phyloP scores from a whole-genome alignment of 2,113 vertebrate genomes.

The Dromas ardeola region DNA sequence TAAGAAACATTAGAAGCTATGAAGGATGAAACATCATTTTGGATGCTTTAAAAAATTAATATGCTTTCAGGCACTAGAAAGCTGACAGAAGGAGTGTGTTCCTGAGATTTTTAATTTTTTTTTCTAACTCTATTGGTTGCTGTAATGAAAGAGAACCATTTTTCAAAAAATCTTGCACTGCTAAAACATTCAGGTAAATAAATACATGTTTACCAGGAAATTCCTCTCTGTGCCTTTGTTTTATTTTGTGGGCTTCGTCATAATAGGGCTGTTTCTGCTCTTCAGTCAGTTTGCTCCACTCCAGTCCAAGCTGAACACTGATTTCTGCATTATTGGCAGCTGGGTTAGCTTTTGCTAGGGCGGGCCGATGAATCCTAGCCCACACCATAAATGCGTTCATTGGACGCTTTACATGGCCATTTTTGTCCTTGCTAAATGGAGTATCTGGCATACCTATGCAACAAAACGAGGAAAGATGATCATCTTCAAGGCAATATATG shows the following conservation, averaged over 20 bases:
- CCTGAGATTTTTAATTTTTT: background rate
- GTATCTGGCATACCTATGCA: slow-evolving; percentile 75
- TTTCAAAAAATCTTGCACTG: background rate
- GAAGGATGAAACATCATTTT: background rate
- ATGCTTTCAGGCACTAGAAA: background rate
- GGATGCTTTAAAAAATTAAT: background rate
- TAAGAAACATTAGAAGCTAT: background rate
- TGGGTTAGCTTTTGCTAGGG: slow-evolving; percentile 77
- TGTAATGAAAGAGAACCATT: background rate
- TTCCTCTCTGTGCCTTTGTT: slow-evolving; percentile 78
- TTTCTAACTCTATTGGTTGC: background rate
- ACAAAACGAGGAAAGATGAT: slow-evolving; percentile 45
- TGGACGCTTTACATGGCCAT: slow-evolving; percentile 81
- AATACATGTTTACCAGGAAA: slow-evolving; percentile 80
- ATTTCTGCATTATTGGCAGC: slow-evolving; percentile 72
- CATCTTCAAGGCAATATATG: background rate
- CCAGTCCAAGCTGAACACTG: slow-evolving; percentile 80
- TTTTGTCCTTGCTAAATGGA: slow-evolving; percentile 74
- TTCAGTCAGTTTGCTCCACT: slow-evolving; percentile 86
- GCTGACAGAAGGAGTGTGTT: background rate
- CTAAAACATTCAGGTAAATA: background rate
- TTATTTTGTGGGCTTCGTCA: slow-evolving; percentile 82
- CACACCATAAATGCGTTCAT: slow-evolving; percentile 91
- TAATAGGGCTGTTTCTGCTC: slow-evolving; percentile 87
- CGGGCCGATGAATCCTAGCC: slow-evolving; percentile 79